Evolutionary conservation across 1,140 invertebrate species (phyloP), one percentile per base, ranked within the genome.

Genomic region (Reticulitermes speratus): DNA sequence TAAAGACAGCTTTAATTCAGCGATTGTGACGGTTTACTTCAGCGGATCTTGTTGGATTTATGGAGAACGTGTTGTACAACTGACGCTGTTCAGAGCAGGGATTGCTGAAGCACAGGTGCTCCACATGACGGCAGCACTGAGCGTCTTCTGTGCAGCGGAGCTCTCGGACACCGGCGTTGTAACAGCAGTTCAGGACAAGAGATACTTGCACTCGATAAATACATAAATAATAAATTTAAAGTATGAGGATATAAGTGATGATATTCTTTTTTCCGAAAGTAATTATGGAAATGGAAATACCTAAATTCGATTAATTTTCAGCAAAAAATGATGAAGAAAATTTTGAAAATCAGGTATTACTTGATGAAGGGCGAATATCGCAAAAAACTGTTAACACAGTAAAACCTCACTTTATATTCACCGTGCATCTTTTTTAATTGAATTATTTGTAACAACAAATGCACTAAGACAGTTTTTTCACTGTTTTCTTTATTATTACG

Each of bases 51-150:
- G 90, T 93, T 25, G 88, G 90, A 44, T 93, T 91, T 88, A 88
- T 93, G 11, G 86, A 89, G 21, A 90, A 91, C 86, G 88, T 93
- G 19, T 86, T 93, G 82, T 91, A 93, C 86, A 91, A 91, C 85
- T 92, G 91, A 87, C 92, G 30, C 88, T 92, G 12, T 93, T 92
- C 88, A 90, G 91, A 87, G 88, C 90, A 1, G 92, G 91, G 5
- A 87, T 91, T 9, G 89, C 89, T 44, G 88, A 91, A 11, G 90
- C 92, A 16, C 92, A 91, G 14, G 85, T 93, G 30, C 89, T 93
- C 32, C 93, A 90, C 87, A 88, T 87, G 21, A 84, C 45, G 44
- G 11, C 23, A 90, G 91, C 87, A 88, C 91, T 48, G 88, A 90
- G 45, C 90, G 88, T 91, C 69, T 91, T 89, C 87, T 88, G 87